Conservation (phyloP, 2,888 invertebrate species). For the Teleogryllus oceanicus region DNA sequence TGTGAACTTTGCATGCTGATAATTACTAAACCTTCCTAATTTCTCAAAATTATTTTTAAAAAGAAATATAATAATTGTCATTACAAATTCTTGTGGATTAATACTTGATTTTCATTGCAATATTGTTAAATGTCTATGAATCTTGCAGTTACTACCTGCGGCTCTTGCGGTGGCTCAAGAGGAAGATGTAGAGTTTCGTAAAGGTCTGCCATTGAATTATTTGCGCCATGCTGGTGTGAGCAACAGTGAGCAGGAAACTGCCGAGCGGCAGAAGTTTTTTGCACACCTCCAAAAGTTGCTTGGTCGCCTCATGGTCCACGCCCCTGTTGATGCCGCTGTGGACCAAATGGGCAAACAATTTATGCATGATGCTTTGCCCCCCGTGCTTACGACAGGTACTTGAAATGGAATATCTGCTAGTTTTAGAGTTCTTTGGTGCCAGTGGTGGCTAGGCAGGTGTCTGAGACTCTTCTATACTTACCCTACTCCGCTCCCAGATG, state of each 20-base stretch:
- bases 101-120: background rate
- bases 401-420: background rate
- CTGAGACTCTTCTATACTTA: too few species aligned
- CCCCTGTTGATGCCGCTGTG: constrained; percentile 67
- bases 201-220: constrained; percentile 77
- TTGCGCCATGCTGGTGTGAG: constrained; percentile 71
- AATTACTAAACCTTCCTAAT: background rate
- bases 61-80: constrained; percentile 1
- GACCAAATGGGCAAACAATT: constrained; percentile 83
- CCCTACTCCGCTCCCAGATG: too few species aligned
- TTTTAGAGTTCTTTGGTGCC: too few species aligned
- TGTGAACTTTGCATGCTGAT: too few species aligned
- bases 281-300: constrained; percentile 46
- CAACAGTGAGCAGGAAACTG: constrained; percentile 54
- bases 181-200: constrained; percentile 66
- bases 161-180: constrained; percentile 70
- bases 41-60: constrained; percentile 9
- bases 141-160: constrained; percentile 60
- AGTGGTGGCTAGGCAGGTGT: too few species aligned
- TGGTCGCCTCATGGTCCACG: constrained; percentile 46
- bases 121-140: constrained; percentile 26
- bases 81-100: constrained; percentile 20
- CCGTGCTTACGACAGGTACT: constrained; percentile 58
- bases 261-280: constrained; percentile 41
- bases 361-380: constrained; percentile 85